Percentiles rank a stretch among this genome's conserved stretches.
Evolutionary conservation across 2,113 vertebrate genomes (phyloP).

Genomic region (Prunella fulvescens): DNA sequence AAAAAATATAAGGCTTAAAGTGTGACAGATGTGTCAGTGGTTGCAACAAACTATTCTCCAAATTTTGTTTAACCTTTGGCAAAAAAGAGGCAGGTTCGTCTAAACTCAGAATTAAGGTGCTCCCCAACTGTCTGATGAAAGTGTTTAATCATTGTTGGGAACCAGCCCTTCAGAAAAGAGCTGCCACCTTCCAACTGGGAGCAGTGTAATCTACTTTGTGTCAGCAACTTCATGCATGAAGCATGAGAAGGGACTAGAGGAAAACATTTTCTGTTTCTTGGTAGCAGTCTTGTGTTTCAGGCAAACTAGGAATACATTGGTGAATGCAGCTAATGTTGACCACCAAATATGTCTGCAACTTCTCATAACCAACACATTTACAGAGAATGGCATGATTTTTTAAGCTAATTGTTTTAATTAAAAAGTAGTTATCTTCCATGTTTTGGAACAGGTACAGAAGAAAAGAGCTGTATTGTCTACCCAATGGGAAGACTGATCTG

Average conservation of each 20-base stretch:
- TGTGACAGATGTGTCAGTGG: neutral
- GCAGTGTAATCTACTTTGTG: neutral
- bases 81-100: neutral
- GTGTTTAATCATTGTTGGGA: neutral
- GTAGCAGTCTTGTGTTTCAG: neutral
- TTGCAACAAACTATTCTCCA: neutral
- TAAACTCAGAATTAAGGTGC: neutral
- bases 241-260: neutral
- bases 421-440: neutral
- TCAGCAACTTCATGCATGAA: neutral
- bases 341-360: neutral
- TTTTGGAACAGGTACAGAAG: conserved; percentile 4
- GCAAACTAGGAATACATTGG: neutral
- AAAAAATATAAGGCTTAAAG: neutral
- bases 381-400: neutral
- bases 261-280: neutral
- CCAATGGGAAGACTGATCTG: neutral
- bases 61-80: neutral
- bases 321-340: neutral
- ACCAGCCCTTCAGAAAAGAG: neutral
- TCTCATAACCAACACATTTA: neutral
- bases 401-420: neutral
- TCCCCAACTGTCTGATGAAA: neutral
- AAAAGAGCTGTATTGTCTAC: neutral
- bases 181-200: neutral